Base-by-base conservation (phyloP, 2,888 invertebrate species). In the Agriotes lineatus region DNA sequence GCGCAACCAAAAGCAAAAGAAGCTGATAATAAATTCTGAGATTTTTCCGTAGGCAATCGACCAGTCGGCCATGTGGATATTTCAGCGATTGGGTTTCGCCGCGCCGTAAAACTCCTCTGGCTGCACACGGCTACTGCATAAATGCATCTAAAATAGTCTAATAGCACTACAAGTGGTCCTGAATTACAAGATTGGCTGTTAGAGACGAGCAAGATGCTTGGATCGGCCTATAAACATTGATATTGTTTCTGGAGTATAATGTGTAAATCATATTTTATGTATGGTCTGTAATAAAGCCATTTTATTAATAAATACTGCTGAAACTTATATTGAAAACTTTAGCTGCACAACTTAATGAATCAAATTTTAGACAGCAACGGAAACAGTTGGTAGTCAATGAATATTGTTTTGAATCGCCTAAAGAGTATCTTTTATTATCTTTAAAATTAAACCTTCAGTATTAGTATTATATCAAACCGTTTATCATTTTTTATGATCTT, bases 71-170 rank as follows among this genome's bases (percentile, higher is more conserved):
- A 67, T 44, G 35, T 35, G 35, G 35, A 35, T 56, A 59, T 67
- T 50, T 54, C 52, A 45, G 19, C 37, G 10, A 18, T 48, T 20
- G 44, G 44, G 37, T 52, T 52, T 56, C 37, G 25, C n/a, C 33
- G 14, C 48, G 16, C 12, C 9, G 6, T 42, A 54, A 14, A 45
- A 67, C 45, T 73, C 19, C 22, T 25, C 39, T 71, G 73, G 58
- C 14, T 50, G 62, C 44, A 45, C 67, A 62, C 37, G 54, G 67
- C 71, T 71, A 71, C 71, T 70, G 71, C 68, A 71, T 73, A 71
- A 67, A 73, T 73, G 70, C 73, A 73, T 73, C 58, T 71, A 66
- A 73, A 73, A 71, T 73, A 71, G 71, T 70, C 65, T 73, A 73
- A 73, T 71, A 67, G 70, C 73, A 54, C 73, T 44, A 62, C 73